Evolutionary conservation across 2,113 vertebrate genomes (phyloP).

Genomic region (Castor canadensis): DNA sequence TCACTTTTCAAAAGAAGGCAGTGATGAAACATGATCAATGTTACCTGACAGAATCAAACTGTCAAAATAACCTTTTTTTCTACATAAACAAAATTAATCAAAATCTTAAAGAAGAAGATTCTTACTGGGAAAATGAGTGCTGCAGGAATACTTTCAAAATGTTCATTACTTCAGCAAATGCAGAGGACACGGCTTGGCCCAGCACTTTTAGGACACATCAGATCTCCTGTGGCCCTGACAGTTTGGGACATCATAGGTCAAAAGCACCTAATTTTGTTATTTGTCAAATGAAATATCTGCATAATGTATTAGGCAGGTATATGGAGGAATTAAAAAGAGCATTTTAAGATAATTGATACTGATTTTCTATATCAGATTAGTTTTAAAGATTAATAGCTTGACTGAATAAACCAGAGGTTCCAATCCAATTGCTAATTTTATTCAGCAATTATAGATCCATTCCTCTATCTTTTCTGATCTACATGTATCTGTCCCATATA

Average conservation of each 20-base stretch:
- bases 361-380: too few relatives aligned
- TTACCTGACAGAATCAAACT: not conserved
- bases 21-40: not conserved
- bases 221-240: not conserved
- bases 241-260: not conserved
- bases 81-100: not conserved
- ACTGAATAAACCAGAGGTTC: too few relatives aligned
- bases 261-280: not conserved
- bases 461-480: too few relatives aligned
- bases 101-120: not conserved
- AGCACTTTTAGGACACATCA: not conserved
- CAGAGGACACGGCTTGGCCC: too few relatives aligned
- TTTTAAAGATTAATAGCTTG: too few relatives aligned
- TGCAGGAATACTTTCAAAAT: not conserved
- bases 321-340: not conserved
- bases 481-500: too few relatives aligned
- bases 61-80: not conserved
- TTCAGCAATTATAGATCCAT: too few relatives aligned
- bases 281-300: not conserved
- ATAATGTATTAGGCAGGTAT: not conserved
- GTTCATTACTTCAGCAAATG: not conserved
- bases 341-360: too few relatives aligned
- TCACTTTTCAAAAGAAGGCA: conserved; percentile 21
- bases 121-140: not conserved
- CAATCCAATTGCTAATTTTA: too few relatives aligned